These are phyloP conservation scores for Hanleya hanleyi DNA, from an alignment of 2,888 invertebrate species.

Conservation along the genomic window DNA sequence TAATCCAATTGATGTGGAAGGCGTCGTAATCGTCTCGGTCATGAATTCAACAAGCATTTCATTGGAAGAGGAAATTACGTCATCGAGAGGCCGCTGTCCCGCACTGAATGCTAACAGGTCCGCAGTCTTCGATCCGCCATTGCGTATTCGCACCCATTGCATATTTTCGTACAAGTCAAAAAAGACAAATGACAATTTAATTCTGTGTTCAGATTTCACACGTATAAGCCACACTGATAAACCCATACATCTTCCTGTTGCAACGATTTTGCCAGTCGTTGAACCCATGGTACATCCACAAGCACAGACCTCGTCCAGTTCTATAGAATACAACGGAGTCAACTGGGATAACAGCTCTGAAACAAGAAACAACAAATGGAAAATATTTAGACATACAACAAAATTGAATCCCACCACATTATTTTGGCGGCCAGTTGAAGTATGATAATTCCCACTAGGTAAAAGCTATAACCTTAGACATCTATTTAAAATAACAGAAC, in stretches of 20 bases:
- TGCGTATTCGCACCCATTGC: conserved; percentile 65
- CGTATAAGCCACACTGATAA: conserved; percentile 58
- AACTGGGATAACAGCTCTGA: not conserved
- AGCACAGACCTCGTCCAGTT: conserved; percentile 43
- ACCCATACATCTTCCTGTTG: conserved; percentile 57
- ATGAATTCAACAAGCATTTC: conserved; percentile 63
- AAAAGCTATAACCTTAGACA: too few species aligned
- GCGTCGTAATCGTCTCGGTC: conserved; percentile 37
- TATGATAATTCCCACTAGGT: too few species aligned
- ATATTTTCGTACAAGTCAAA: conserved; percentile 54
- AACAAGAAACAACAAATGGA: too few species aligned
- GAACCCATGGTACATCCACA: conserved; percentile 53
- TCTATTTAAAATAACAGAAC: too few species aligned
- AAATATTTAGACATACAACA: too few species aligned
- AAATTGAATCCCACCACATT: too few species aligned
- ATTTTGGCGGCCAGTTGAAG: too few species aligned
- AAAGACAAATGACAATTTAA: conserved; percentile 58
- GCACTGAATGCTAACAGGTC: conserved; percentile 55
- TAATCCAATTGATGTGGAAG: not conserved
- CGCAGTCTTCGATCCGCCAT: conserved; percentile 50
- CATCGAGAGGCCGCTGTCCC: conserved; percentile 37
- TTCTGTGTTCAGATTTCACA: conserved; percentile 39
- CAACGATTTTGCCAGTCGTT: conserved; percentile 55
- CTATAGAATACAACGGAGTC: conserved; percentile 33
- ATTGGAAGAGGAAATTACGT: conserved; percentile 54